Percentiles rank a stretch among this genome's conserved stretches.
Evolutionary conservation across 2,888 invertebrate species (phyloP).

Genomic region (Callinectes sapidus): DNA sequence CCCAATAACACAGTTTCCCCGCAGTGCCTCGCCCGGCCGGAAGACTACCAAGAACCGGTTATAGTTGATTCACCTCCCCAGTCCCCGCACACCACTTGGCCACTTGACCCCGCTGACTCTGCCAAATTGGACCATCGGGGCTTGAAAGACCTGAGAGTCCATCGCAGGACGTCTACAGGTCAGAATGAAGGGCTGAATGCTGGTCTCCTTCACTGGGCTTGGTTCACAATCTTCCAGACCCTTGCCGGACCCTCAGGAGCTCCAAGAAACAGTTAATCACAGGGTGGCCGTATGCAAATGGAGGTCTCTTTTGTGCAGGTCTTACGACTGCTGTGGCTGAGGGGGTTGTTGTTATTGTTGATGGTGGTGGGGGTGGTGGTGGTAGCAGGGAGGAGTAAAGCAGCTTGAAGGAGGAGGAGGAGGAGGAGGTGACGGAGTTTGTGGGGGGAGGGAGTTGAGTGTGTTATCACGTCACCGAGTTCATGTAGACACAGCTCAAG

Average conservation of each 20-base stretch:
- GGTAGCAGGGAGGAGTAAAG: background rate
- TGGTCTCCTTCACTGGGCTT: background rate
- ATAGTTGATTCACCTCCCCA: background rate
- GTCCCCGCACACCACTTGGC: background rate
- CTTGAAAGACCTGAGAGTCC: background rate
- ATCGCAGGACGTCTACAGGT: background rate
- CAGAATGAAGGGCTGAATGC: background rate
- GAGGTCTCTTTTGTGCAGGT: background rate
- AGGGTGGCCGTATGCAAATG: background rate
- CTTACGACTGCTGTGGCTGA: background rate
- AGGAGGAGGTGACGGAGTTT: background rate
- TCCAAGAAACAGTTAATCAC: background rate
- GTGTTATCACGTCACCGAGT: background rate
- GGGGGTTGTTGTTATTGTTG: background rate
- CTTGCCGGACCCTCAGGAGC: background rate
- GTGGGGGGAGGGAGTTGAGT: background rate
- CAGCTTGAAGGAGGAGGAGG: background rate
- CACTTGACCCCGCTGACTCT: background rate
- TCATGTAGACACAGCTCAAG: background rate
- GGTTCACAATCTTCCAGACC: background rate
- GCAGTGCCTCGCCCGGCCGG: background rate
- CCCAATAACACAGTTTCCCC: slow-evolving; percentile 11
- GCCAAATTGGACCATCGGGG: slow-evolving; percentile 3
- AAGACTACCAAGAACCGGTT: slow-evolving; percentile 13
- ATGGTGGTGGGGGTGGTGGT: background rate